Conservation (phyloP, 2,113 vertebrate species). For the Anarrhichthys ocellatus region DNA sequence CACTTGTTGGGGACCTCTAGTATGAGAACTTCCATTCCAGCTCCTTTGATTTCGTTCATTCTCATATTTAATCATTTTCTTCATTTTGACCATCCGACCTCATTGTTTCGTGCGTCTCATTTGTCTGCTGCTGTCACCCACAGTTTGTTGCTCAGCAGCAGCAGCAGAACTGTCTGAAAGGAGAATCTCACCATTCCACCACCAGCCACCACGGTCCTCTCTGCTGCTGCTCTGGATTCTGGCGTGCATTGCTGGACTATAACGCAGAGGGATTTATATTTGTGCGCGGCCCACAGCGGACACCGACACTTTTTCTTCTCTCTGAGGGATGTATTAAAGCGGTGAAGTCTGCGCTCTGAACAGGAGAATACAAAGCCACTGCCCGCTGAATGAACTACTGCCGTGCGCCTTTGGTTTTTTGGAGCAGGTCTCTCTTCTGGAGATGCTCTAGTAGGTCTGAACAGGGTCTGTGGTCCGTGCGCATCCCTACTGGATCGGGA, state of each 20-base stretch:
- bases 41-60: conserved; percentile 72
- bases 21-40: conserved; percentile 81
- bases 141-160: conserved; percentile 56
- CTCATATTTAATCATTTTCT: conserved; percentile 69
- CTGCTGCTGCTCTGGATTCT: conserved; percentile 70
- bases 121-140: conserved; percentile 56
- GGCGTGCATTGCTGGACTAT: conserved; percentile 57
- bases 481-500: conserved; percentile 58
- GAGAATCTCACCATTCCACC: conserved; percentile 63
- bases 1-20: conserved; percentile 58
- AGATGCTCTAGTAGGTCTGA: conserved; percentile 59
- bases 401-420: conserved; percentile 58
- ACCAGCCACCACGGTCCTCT: conserved; percentile 27
- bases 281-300: conserved; percentile 51
- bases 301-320: conserved; percentile 43
- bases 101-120: conserved; percentile 66
- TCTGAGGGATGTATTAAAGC: conserved; percentile 77
- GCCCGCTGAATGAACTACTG: conserved; percentile 70
- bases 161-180: conserved; percentile 53
- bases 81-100: conserved; percentile 65
- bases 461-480: conserved; percentile 44
- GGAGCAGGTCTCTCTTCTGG: conserved; percentile 63
- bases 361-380: conserved; percentile 64
- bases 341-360: conserved; percentile 55
- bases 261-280: conserved; percentile 77